Conservation (phyloP, 2,113 vertebrate genomes). For the Seriola dumerili region DNA sequence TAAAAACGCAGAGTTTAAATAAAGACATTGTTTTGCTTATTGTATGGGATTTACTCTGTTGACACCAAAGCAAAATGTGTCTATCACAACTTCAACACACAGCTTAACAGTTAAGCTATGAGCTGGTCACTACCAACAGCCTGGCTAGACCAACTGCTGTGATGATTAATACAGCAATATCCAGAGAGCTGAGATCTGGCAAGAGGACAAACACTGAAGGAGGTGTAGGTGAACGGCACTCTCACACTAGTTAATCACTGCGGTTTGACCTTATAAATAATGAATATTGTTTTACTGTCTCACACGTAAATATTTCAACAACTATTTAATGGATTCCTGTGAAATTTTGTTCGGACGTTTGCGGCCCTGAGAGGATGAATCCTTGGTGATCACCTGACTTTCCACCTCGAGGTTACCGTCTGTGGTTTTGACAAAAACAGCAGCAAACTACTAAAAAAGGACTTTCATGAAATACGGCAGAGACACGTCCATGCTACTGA, state of each 20-base stretch:
- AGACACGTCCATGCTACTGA: too few species aligned
- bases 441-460: too few species aligned
- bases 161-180: slow-evolving; percentile 33
- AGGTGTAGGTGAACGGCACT: background rate
- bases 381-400: too few species aligned
- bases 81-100: background rate
- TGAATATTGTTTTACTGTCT: too few species aligned
- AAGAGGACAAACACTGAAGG: slow-evolving; percentile 1
- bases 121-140: background rate
- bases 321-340: too few species aligned
- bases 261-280: background rate
- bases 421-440: too few species aligned
- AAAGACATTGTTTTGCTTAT: too few species aligned
- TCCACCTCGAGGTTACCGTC: too few species aligned
- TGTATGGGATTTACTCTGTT: background rate
- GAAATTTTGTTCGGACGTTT: too few species aligned
- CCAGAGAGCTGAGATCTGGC: slow-evolving; percentile 30
- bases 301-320: too few species aligned
- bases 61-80: background rate
- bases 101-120: slow-evolving; percentile 18
- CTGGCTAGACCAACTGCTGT: background rate
- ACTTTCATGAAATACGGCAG: too few species aligned
- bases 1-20: background rate
- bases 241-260: background rate
- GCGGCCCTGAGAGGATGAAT: too few species aligned